Evolutionary conservation across 2,888 invertebrate genomes (phyloP).

Genomic region (Sepioteuthis lessoniana): DNA sequence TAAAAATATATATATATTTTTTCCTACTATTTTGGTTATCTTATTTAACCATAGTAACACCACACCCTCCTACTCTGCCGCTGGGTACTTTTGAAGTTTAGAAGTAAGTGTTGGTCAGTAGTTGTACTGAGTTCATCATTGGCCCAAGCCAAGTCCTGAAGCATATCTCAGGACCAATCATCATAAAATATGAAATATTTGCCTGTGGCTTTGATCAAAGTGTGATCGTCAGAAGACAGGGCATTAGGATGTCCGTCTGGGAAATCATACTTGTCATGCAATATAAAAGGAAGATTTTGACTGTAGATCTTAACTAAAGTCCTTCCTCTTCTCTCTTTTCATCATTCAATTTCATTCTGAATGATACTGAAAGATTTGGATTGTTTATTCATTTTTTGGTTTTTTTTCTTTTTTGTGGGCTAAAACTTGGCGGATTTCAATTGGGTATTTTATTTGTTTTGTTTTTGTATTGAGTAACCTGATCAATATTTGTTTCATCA

Average conservation of each 20-base stretch:
- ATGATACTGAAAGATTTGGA: background rate
- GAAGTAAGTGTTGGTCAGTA: background rate
- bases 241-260: conserved; percentile 33
- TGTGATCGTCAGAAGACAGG: background rate
- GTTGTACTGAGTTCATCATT: background rate
- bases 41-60: too few relatives aligned
- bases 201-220: conserved; percentile 13
- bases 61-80: background rate
- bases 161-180: conserved; percentile 20
- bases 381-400: background rate
- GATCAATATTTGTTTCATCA: background rate
- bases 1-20: background rate
- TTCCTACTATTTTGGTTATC: too few relatives aligned
- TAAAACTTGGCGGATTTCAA: conserved; percentile 8
- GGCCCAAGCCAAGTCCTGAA: background rate
- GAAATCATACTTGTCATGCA: conserved; percentile 17
- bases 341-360: background rate
- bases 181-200: conserved; percentile 33
- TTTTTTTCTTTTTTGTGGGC: background rate
- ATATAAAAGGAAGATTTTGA: background rate
- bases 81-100: background rate
- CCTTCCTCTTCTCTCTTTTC: background rate
- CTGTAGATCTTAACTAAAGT: background rate
- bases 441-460: background rate
- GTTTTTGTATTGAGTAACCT: background rate